Evolutionary conservation across 2,797 vertebrate species (phyloP).

Genomic region (Malacoctenus gilli): DNA sequence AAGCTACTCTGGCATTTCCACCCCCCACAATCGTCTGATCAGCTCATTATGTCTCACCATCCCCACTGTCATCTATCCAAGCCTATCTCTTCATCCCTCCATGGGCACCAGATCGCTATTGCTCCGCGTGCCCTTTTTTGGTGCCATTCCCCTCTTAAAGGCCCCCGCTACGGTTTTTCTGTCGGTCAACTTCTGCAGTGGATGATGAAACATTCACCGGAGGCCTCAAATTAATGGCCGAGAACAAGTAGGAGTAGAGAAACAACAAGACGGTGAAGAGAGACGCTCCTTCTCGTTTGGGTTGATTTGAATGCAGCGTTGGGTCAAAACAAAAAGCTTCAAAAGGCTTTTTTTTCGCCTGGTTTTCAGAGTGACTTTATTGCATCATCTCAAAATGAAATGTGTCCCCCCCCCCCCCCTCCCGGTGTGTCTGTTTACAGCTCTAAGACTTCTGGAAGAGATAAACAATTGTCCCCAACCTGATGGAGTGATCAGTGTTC

Average conservation of each 20-base stretch:
- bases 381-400: background rate
- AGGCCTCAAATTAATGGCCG: background rate
- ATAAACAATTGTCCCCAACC: background rate
- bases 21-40: constrained; percentile 57
- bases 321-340: constrained; percentile 1
- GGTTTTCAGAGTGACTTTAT: constrained; percentile 1
- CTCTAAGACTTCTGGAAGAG: background rate
- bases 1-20: constrained; percentile 55
- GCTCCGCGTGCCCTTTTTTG: constrained; percentile 20
- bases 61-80: constrained; percentile 49
- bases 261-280: background rate
- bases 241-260: background rate
- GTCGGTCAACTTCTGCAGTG: constrained; percentile 3
- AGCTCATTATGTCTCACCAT: constrained; percentile 55
- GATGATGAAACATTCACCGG: background rate
- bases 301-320: constrained; percentile 10
- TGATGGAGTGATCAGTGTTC: background rate
- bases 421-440: background rate
- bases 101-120: constrained; percentile 16
- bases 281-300: background rate
- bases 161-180: background rate
- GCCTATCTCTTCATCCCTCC: constrained; percentile 38
- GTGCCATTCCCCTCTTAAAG: constrained; percentile 24
- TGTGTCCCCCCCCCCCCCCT: background rate
- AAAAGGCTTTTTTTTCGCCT: background rate